Conservation (phyloP, 2,797 vertebrate genomes). For the Sebastiscus tertius region DNA sequence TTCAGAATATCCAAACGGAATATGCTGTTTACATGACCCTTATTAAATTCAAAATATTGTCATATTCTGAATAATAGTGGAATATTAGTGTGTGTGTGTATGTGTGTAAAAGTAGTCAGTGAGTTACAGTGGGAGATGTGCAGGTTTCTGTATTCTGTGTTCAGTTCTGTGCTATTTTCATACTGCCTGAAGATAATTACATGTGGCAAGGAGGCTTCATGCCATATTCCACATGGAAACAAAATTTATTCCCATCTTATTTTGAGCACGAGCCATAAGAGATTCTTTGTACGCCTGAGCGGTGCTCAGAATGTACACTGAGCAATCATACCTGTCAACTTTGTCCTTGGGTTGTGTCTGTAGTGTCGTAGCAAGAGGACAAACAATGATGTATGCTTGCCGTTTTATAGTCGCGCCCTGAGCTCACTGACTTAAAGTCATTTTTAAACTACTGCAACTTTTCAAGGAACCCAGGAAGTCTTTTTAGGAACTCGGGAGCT, state of each 20-base stretch:
- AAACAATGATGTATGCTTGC: neutral
- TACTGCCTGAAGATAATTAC: slow-evolving; percentile 50
- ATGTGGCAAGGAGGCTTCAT: slow-evolving; percentile 30
- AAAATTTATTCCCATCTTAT: slow-evolving; percentile 45
- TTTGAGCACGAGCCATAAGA: slow-evolving; percentile 49
- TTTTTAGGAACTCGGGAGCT: neutral
- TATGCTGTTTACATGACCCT: too few relatives aligned
- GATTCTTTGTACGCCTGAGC: slow-evolving; percentile 41
- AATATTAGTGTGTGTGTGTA: too few relatives aligned
- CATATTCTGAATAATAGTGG: too few relatives aligned
- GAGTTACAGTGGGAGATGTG: slow-evolving; percentile 2
- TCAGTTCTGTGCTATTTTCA: slow-evolving; percentile 45
- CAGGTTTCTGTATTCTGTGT: slow-evolving; percentile 15
- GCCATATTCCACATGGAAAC: slow-evolving; percentile 44
- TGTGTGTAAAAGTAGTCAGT: neutral
- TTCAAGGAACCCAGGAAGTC: neutral
- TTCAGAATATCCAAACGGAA: too few relatives aligned
- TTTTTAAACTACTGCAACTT: neutral
- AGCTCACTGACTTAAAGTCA: neutral
- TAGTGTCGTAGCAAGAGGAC: neutral
- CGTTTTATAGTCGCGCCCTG: neutral
- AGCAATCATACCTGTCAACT: neutral
- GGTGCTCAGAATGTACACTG: neutral
- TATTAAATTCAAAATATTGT: too few relatives aligned
- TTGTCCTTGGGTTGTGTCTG: neutral